phyloP scores from a whole-genome alignment of 2,113 vertebrate genomes.

The Scomber colias region DNA sequence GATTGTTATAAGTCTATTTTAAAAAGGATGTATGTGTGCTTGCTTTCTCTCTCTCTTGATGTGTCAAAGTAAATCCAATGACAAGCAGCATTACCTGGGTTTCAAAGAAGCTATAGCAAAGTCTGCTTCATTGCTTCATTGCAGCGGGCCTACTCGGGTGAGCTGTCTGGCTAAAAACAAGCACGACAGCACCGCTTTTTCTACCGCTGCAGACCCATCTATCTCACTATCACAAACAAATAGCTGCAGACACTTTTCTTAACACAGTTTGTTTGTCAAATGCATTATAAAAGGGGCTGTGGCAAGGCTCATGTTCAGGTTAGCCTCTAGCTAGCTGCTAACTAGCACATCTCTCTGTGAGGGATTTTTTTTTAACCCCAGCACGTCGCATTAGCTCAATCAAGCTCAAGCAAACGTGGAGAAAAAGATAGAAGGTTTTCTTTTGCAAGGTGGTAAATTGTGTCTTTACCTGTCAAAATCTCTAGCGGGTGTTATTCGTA shows the following conservation, averaged over 20 bases:
- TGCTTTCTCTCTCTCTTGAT: background rate
- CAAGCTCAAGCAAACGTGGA: slow-evolving; percentile 66
- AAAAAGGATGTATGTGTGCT: background rate
- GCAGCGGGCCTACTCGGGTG: slow-evolving; percentile 59
- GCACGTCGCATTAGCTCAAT: slow-evolving; percentile 67
- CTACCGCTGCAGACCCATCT: background rate
- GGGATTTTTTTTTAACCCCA: slow-evolving; percentile 5
- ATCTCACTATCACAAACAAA: background rate
- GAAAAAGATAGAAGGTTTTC: slow-evolving; percentile 34
- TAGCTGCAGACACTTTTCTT: background rate
- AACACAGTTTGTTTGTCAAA: slow-evolving; percentile 47
- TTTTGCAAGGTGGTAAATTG: slow-evolving; percentile 45
- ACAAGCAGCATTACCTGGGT: slow-evolving; percentile 63
- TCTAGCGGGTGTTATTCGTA: slow-evolving; percentile 60
- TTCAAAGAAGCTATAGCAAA: slow-evolving; percentile 37
- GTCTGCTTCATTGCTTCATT: slow-evolving; percentile 57
- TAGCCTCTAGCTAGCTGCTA: slow-evolving; percentile 61
- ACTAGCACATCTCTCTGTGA: slow-evolving; percentile 38
- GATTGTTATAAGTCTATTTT: background rate
- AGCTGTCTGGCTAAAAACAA: slow-evolving; percentile 47
- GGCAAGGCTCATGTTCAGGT: slow-evolving; percentile 41
- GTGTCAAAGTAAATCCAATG: slow-evolving; percentile 60
- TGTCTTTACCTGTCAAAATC: slow-evolving; percentile 78
- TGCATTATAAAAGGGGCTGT: slow-evolving; percentile 31
- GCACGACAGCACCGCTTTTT: slow-evolving; percentile 18